These are phyloP conservation scores for Cervus canadensis DNA, from an alignment of 2,113 vertebrate species.

Conservation along the genomic window DNA sequence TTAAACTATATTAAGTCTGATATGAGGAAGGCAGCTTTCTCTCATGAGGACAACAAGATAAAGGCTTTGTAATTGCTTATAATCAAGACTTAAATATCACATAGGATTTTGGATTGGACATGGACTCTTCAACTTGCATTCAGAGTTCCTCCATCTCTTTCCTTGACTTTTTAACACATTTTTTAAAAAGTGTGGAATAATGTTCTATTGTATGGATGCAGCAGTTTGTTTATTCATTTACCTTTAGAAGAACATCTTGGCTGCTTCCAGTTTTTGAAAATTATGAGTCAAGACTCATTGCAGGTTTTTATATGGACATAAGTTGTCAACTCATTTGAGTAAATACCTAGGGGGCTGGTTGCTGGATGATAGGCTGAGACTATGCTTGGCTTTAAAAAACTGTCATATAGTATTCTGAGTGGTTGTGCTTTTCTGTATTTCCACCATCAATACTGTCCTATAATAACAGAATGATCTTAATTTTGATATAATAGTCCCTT, in stretches of 20 bases:
- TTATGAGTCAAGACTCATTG: background rate
- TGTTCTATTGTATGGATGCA: background rate
- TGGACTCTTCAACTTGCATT: background rate
- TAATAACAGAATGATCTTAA: background rate
- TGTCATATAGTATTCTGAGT: background rate
- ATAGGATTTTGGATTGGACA: background rate
- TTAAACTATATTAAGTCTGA: background rate
- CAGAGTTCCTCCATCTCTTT: background rate
- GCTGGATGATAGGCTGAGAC: background rate
- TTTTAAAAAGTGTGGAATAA: background rate
- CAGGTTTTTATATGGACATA: background rate
- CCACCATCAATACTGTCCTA: background rate
- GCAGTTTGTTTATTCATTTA: background rate
- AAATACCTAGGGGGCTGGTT: background rate
- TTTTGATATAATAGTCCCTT: background rate
- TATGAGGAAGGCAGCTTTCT: background rate
- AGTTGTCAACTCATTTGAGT: background rate
- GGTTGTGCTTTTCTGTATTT: background rate
- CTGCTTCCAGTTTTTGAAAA: background rate
- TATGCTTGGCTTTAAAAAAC: background rate
- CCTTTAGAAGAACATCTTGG: background rate
- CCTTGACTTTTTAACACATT: background rate
- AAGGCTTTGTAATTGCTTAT: background rate
- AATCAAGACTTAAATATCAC: background rate
- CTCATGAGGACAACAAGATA: background rate